Evolutionary conservation across 2,797 vertebrate genomes (phyloP), one percentile per base, ranked within the genome.

Genomic region (Protosalanx chinensis): DNA sequence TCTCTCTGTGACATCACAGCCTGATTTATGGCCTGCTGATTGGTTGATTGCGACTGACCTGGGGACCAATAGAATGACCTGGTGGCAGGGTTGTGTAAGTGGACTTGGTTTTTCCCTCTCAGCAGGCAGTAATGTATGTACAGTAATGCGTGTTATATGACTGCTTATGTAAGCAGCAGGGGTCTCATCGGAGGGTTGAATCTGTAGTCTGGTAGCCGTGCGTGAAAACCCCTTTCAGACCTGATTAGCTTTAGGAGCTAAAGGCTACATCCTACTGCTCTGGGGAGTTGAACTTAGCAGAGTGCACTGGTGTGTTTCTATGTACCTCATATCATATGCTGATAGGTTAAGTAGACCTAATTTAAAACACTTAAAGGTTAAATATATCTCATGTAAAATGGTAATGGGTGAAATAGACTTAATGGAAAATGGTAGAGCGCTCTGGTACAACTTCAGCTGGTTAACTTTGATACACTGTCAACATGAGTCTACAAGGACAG

Each of bases 1-100:
- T 72, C 56, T 65, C 57, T 70, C 30, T 65, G 72, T 23, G 57
- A 71, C 23, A 64, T 75, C 20, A 27, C 72, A 58, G 13, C 32
- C 33, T 76, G 71, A 76, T 76, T 74, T 69, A 77, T 51, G 66
- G 15, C 49, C 65, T 64, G 65, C 65, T 58, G 53, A 74, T 68
- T 64, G 56, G 62, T 79, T 79, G 76, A 76, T 83, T 81, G 67
- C 77, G 64, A 77, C 41, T 63, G 56, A 64, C 61, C 71, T 37
- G 20, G 66, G 66, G 71, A 63, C 29, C 57, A 68, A 35, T 65
- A 33, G 57, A 70, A 59, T 57, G 61, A 70, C 72, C 76, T 58
- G 41, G 64, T 71, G 71, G 67, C 72, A 74, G 66, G 70, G 77
- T 60, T 79, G 71, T 60, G 70, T 61, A 68, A 61, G 57, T 30